Percentiles rank a stretch among this genome's conserved stretches.
Evolutionary conservation across 2,113 vertebrate genomes (phyloP).

Genomic region (Aspiorhynchus laticeps): DNA sequence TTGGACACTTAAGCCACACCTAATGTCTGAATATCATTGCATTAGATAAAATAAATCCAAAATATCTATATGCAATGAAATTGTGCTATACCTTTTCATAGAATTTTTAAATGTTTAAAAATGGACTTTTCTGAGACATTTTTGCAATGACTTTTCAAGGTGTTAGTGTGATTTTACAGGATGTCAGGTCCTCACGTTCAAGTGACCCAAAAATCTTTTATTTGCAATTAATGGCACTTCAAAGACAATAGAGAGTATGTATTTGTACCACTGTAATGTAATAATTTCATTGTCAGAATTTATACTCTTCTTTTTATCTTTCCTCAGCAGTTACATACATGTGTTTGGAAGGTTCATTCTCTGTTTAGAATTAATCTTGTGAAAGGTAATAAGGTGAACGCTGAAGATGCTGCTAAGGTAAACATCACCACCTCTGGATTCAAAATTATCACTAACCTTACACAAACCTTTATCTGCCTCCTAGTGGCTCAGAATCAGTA

Average conservation of each 20-base stretch:
- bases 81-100: background rate
- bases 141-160: background rate
- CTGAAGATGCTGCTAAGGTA: slow-evolving; percentile 95
- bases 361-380: slow-evolving; percentile 87
- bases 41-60: background rate
- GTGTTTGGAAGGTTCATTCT: slow-evolving; percentile 86
- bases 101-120: background rate
- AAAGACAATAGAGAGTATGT: background rate
- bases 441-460: background rate
- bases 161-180: background rate
- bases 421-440: slow-evolving; percentile 52
- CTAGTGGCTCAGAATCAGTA: background rate
- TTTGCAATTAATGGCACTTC: background rate
- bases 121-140: background rate
- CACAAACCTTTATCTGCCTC: slow-evolving; percentile 2
- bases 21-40: background rate
- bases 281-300: background rate
- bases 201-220: background rate
- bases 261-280: background rate
- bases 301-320: background rate
- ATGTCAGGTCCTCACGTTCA: background rate
- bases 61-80: background rate
- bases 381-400: slow-evolving; percentile 92
- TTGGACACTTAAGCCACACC: background rate
- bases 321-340: slow-evolving; percentile 76